Evolutionary conservation across 2,888 invertebrate species (phyloP), one percentile per base, ranked within the genome.

Genomic region (Eristalinus sepulchralis): DNA sequence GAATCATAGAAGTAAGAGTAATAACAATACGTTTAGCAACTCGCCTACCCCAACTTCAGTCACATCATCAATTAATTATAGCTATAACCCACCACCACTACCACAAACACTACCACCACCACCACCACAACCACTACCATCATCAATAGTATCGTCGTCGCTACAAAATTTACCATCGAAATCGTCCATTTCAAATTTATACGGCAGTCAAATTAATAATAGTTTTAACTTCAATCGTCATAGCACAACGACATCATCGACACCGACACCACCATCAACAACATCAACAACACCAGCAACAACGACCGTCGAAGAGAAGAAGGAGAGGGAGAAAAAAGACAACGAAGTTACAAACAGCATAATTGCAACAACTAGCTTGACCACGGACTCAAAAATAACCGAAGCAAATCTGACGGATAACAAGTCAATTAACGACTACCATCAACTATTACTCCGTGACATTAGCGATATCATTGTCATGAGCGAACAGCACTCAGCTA

Each of bases 191-290:
- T 76, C 83, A 76, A 84, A 82, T 82, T 82, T 82, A 76, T 79
- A 88, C 81, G 84, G 86, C 86, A 83, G 75, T 75, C 78, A 86
- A 86, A 83, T 81, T 84, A 88, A 84, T 84, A 84, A 88, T 75
- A 88, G 80, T 88, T 84, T 84, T 88, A 88, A 84, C 82, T 84
- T 81, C 73, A 88, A 88, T 88, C 81, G 83, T 83, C 83, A 88
- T 84, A 84, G 82, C 83, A 67, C 88, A 89, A 57, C 89, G 88
- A 62, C 86, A 88, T 67, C 87, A 89, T 55, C 89, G 89, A 22
- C 88, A 85, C 66, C 89, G 88, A 57, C 88, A 88, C 39, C 88
- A 78, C 24, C 83, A 79, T 68, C 78, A 76, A 63, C 24, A 24
- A 22, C 80, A 83, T 72, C 71, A 85, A 17, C 79, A 81, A 83